phyloP scores from a whole-genome alignment of 2,888 invertebrate species.

The Noctua pronuba region DNA sequence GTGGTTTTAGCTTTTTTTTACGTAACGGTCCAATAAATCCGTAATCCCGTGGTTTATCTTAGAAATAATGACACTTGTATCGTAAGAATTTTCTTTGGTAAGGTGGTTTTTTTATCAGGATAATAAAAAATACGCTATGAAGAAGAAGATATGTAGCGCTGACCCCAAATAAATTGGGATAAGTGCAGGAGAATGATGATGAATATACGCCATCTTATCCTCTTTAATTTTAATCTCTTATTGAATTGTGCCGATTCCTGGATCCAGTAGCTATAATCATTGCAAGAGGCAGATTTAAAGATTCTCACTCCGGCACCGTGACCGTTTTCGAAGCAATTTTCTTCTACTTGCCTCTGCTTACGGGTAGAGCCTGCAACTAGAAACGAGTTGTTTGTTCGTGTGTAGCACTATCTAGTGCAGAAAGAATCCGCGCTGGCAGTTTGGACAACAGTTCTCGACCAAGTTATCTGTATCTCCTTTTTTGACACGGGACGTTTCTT shows the following conservation, averaged over 20 bases:
- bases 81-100: background rate
- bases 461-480: background rate
- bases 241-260: too few species aligned
- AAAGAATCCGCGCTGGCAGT: background rate
- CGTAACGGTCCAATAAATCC: conserved; percentile 41
- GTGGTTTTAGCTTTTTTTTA: conserved; percentile 41
- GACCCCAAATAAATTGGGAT: too few species aligned
- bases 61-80: conserved; percentile 13
- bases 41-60: conserved; percentile 26
- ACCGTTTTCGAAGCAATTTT: background rate
- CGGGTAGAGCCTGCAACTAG: background rate
- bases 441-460: background rate
- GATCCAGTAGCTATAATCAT: background rate
- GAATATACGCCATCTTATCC: background rate
- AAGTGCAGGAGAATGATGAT: too few species aligned
- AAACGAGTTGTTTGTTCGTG: background rate
- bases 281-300: background rate
- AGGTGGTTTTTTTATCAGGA: background rate
- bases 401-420: background rate
- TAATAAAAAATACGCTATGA: background rate
- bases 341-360: background rate
- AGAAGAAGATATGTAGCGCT: too few species aligned
- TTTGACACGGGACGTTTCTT: background rate
- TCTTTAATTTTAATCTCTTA: background rate
- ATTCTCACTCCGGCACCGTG: background rate